Percentiles rank a stretch among this genome's conserved stretches.
These are phyloP conservation scores for Sturnus vulgaris DNA, from an alignment of 2,113 vertebrate species.

Conservation along the genomic window DNA sequence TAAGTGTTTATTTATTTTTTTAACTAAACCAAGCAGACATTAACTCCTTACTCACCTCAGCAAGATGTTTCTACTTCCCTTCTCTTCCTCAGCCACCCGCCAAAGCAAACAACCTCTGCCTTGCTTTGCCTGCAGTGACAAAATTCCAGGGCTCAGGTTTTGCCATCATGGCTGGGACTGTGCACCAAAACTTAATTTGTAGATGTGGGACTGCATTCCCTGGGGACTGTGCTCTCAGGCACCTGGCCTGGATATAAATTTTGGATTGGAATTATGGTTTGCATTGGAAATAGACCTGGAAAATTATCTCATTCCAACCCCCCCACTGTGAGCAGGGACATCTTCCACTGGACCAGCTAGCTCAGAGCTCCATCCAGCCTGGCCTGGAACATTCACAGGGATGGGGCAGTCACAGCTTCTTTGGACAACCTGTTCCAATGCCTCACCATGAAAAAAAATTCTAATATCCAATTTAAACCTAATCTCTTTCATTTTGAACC, in stretches of 20 bases:
- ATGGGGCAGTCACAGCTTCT: neutral
- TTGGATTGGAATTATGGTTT: neutral
- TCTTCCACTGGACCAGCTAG: neutral
- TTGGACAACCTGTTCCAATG: neutral
- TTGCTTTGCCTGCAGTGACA: neutral
- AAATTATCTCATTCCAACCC: rapidly evolving
- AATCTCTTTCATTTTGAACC: neutral
- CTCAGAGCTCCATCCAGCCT: neutral
- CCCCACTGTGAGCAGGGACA: neutral
- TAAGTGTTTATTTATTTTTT: neutral
- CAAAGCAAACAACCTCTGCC: neutral
- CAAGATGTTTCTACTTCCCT: neutral
- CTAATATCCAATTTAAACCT: neutral
- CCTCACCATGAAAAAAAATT: neutral
- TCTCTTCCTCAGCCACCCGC: neutral
- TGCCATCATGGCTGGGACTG: neutral
- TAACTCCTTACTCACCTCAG: neutral
- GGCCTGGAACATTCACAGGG: neutral
- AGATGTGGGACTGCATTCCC: neutral
- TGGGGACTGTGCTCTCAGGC: neutral
- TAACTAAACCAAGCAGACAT: neutral
- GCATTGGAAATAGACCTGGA: neutral
- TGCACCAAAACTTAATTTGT: neutral
- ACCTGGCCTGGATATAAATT: neutral
- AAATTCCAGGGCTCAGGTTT: neutral